A percentile compares a stretch with the other conserved stretches of the same genome.
phyloP scores from a whole-genome alignment of 2,113 vertebrate genomes.

The Sclerurus mexicanus region DNA sequence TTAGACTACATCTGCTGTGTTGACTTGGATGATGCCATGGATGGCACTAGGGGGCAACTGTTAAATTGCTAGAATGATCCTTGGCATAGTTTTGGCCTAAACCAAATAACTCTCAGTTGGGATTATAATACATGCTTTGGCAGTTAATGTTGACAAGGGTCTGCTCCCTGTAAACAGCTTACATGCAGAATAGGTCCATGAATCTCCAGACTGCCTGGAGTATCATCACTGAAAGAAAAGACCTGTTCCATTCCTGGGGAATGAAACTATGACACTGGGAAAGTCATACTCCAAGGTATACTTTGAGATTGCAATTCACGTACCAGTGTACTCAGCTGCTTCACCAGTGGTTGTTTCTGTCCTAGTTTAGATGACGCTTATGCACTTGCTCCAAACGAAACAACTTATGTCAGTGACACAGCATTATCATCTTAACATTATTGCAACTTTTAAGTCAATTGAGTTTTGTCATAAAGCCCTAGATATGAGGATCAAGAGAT shows the following conservation, averaged over 20 bases:
- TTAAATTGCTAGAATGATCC: not conserved
- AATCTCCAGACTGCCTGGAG: not conserved
- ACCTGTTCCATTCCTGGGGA: not conserved
- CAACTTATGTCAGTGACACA: not conserved
- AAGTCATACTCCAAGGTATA: not conserved
- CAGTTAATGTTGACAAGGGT: not conserved
- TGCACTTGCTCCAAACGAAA: not conserved
- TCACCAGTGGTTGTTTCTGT: rapidly evolving
- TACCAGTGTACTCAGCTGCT: not conserved
- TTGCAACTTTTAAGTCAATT: not conserved
- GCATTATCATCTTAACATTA: not conserved
- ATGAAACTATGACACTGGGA: not conserved
- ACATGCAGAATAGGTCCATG: not conserved
- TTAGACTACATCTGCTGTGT: not conserved
- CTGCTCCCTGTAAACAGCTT: not conserved
- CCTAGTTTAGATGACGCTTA: not conserved
- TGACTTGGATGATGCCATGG: not conserved
- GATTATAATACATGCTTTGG: not conserved
- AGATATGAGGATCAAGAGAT: not conserved
- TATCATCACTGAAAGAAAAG: not conserved
- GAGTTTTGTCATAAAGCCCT: not conserved
- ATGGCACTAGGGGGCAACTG: not conserved
- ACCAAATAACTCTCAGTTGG: not conserved
- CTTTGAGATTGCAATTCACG: not conserved
- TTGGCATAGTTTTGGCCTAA: not conserved